phyloP scores from a whole-genome alignment of 2,113 vertebrate species.

The Acanthochromis polyacanthus region DNA sequence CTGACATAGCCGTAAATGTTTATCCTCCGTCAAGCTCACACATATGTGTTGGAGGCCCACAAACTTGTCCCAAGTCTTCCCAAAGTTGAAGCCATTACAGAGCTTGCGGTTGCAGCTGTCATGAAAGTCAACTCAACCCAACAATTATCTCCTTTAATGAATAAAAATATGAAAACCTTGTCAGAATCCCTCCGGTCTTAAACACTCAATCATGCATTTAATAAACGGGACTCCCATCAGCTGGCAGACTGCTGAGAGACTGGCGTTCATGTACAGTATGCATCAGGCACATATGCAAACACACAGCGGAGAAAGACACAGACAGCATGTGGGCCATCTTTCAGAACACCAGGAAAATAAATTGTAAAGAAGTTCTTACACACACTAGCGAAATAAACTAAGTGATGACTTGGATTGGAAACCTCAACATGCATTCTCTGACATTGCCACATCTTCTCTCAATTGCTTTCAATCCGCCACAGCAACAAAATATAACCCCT shows the following conservation, averaged over 20 bases:
- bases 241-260: conserved; percentile 32
- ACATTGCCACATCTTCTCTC: conserved; percentile 23
- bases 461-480: conserved; percentile 33
- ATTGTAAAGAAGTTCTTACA: conserved; percentile 11
- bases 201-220: conserved; percentile 32
- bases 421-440: conserved; percentile 21
- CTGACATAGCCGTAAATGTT: conserved; percentile 64
- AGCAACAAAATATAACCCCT: conserved; percentile 1
- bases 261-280: background rate
- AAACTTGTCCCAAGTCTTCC: conserved; percentile 43
- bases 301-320: conserved; percentile 10
- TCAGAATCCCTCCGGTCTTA: conserved; percentile 32
- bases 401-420: conserved; percentile 29
- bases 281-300: conserved; percentile 3
- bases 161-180: conserved; percentile 54
- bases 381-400: background rate
- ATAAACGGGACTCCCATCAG: conserved; percentile 39
- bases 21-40: conserved; percentile 48
- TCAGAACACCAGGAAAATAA: conserved; percentile 6
- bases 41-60: conserved; percentile 53
- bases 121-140: conserved; percentile 46
- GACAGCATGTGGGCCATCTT: conserved; percentile 8
- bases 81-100: conserved; percentile 54
- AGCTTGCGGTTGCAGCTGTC: conserved; percentile 60
- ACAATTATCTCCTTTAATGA: conserved; percentile 64